Evolutionary conservation across 2,888 invertebrate genomes (phyloP).

Genomic region (Rhopalosiphum nymphaeae): DNA sequence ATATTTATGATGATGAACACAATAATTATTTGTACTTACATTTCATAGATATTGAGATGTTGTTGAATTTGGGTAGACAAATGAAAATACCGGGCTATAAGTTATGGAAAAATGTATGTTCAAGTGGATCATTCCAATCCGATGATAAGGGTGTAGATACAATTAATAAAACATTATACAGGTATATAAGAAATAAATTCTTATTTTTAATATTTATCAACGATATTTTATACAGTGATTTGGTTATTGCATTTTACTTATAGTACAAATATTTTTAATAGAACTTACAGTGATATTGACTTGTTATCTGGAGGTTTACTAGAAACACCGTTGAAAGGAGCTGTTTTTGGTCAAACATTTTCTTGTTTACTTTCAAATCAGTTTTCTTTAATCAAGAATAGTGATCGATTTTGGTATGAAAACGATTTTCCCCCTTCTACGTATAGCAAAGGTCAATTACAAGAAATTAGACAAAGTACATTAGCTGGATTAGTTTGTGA

Average conservation of each 20-base stretch:
- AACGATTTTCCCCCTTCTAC: slow-evolving; percentile 92
- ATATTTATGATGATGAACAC: background rate
- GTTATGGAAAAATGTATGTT: slow-evolving; percentile 43
- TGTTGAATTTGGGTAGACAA: slow-evolving; percentile 56
- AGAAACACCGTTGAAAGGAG: slow-evolving; percentile 84
- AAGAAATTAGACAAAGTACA: slow-evolving; percentile 62
- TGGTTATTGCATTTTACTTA: background rate
- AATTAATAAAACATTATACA: slow-evolving; percentile 52
- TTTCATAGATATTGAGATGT: slow-evolving; percentile 37
- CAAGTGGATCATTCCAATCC: background rate
- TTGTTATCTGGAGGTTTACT: slow-evolving; percentile 86
- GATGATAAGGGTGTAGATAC: slow-evolving; percentile 24
- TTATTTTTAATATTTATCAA: background rate
- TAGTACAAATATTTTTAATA: slow-evolving; percentile 14
- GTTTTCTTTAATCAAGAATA: slow-evolving; percentile 84
- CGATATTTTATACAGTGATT: background rate
- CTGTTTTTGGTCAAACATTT: slow-evolving; percentile 88
- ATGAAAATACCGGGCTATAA: slow-evolving; percentile 55
- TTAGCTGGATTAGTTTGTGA: slow-evolving; percentile 51
- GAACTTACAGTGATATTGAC: slow-evolving; percentile 80
- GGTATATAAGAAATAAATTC: background rate
- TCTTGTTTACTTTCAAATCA: slow-evolving; percentile 88
- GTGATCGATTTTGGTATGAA: slow-evolving; percentile 96
- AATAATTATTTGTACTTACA: background rate
- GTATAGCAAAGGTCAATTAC: slow-evolving; percentile 73